A percentile compares a stretch with the other conserved stretches of the same genome.
These are phyloP conservation scores for Notarius quadriscutis DNA, from an alignment of 2,113 vertebrate species.

Conservation along the genomic window DNA sequence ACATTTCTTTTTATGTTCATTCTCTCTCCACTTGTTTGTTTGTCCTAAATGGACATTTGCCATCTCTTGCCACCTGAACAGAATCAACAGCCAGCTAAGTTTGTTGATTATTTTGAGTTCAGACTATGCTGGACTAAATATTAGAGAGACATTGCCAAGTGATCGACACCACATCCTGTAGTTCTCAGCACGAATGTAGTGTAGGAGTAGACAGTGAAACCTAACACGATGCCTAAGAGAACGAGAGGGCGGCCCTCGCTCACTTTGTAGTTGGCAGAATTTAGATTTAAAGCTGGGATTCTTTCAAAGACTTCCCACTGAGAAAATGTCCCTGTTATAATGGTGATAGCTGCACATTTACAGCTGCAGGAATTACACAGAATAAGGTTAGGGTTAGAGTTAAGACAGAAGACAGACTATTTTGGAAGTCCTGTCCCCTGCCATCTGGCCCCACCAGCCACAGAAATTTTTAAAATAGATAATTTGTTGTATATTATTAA, in stretches of 20 bases:
- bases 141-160: constrained; percentile 19
- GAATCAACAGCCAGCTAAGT: constrained; percentile 16
- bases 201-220: constrained; percentile 31
- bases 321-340: background rate
- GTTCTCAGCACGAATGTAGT: constrained; percentile 16
- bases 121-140: constrained; percentile 1
- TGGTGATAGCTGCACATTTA: background rate
- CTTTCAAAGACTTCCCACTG: constrained; percentile 13
- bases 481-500: too few relatives aligned
- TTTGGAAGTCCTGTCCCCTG: too few relatives aligned
- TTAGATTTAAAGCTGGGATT: constrained; percentile 23
- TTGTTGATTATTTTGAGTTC: constrained; percentile 31
- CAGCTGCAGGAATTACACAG: background rate
- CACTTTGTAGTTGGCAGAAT: constrained; percentile 9
- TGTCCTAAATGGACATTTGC: constrained; percentile 24
- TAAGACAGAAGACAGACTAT: too few relatives aligned
- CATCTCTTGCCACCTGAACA: constrained; percentile 25
- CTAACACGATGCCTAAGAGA: constrained; percentile 18
- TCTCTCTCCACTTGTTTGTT: constrained; percentile 14
- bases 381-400: too few relatives aligned
- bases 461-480: too few relatives aligned
- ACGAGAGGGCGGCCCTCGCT: constrained; percentile 15
- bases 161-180: constrained; percentile 15
- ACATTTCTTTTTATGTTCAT: background rate
- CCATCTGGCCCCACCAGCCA: too few relatives aligned